Base-by-base conservation (phyloP, 2,797 vertebrate species). In the Rhinogobio ventralis region DNA sequence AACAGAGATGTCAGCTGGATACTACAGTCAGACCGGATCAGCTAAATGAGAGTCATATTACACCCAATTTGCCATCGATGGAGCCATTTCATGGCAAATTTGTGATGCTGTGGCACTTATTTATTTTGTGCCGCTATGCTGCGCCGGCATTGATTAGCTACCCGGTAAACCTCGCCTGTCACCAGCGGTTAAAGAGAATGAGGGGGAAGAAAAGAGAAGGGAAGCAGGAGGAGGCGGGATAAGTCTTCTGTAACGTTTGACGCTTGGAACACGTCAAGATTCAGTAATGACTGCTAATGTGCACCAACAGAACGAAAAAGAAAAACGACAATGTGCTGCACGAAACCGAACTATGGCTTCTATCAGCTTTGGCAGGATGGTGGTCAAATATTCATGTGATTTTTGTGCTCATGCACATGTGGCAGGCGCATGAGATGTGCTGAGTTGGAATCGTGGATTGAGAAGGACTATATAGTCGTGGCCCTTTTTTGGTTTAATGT, bases 11-110 rank as follows among this genome's bases (percentile, higher is more conserved):
- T 88, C 72, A 76, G 64, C 69, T 69, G 17, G 66, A 80, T 57
- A 55, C 71, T 46, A 46, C 42, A 55, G 64, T 64, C 74, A 80
- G 83, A 84, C 62, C 36, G 39, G 39, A 66, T 81, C 49, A 49
- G 19, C 46, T 72, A 81, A 81, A 60, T 36, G 66, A 66, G 60
- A 45, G 76, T 75, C 76, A 49, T 72, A 78, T 84, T 85, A 76
- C 64, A 71, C 46, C 73, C 82, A 62, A 82, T 86, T 86, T 71
- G 89, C 87, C 86, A 86, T 49, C 73, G 91, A 93, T 92, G 88
- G 89, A 92, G 90, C 93, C 91, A 94, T 94, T 95, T 94, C 93
- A 94, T 90, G 90, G 92, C 90, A 91, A 75, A 92, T 91, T 87
- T 90, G 89, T 90, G 92, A 93, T 88, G 66, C 87, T 33, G 51